Percentiles rank a stretch among this genome's conserved stretches.
phyloP scores from a whole-genome alignment of 2,113 vertebrate species.

The Lagopus leucura region DNA sequence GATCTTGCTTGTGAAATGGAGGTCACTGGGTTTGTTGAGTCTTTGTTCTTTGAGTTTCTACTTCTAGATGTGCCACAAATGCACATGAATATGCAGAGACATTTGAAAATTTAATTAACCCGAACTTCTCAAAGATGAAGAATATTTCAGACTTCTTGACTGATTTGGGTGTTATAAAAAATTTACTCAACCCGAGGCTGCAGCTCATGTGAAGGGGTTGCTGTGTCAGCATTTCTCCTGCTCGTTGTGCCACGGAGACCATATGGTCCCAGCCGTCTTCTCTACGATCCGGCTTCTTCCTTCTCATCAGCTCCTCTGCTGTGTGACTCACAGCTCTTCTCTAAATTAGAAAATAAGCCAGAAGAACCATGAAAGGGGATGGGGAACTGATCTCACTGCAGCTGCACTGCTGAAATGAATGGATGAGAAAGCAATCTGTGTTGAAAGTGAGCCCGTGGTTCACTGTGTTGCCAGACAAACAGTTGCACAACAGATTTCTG shows the following conservation, averaged over 20 bases:
- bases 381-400: not conserved
- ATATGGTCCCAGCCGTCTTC: not conserved
- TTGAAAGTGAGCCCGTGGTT: not conserved
- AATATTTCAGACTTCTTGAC: not conserved
- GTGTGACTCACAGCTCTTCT: not conserved
- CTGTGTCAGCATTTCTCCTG: not conserved
- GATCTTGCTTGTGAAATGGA: not conserved
- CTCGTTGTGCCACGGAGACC: rapidly evolving
- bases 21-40: not conserved
- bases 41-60: not conserved
- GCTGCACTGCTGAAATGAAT: not conserved
- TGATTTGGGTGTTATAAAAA: not conserved
- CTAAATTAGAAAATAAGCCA: not conserved
- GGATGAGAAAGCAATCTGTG: not conserved
- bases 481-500: not conserved
- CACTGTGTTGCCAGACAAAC: rapidly evolving
- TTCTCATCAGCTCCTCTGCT: not conserved
- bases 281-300: not conserved
- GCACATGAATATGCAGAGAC: not conserved
- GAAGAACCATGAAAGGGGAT: not conserved
- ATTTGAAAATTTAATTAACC: not conserved
- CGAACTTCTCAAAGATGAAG: not conserved
- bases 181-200: not conserved
- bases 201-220: not conserved
- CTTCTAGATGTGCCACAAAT: not conserved